Conservation (phyloP, 2,797 vertebrate species). For the Mormyrus proboscirostris region DNA sequence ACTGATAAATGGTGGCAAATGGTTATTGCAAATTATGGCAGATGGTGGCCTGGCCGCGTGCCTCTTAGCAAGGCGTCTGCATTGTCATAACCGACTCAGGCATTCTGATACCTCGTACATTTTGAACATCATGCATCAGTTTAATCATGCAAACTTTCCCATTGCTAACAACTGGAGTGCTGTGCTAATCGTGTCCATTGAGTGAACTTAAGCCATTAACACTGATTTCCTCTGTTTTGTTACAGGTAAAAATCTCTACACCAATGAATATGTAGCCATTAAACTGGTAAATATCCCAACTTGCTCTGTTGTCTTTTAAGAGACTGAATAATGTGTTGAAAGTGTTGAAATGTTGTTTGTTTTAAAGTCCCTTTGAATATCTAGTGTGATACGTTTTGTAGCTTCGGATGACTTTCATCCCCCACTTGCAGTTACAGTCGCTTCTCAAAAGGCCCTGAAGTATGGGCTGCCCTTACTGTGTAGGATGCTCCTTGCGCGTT, state of each 20-base stretch:
- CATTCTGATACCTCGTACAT: neutral
- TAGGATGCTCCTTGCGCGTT: neutral
- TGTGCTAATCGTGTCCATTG: neutral
- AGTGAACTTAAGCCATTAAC: constrained; percentile 15
- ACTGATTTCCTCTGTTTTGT: constrained; percentile 28
- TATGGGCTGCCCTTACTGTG: neutral
- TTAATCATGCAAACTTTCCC: neutral
- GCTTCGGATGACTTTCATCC: neutral
- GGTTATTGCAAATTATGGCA: neutral
- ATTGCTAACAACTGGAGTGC: neutral
- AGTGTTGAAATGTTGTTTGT: neutral
- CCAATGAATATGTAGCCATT: constrained; percentile 99
- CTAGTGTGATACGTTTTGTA: neutral
- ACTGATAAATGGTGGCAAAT: neutral
- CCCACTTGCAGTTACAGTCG: neutral
- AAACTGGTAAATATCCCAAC: constrained; percentile 85
- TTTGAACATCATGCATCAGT: neutral
- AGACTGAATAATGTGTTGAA: neutral
- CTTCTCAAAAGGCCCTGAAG: neutral
- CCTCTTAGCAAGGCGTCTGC: neutral
- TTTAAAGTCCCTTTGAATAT: neutral
- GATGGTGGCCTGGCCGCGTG: neutral
- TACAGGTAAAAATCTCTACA: constrained; percentile 98
- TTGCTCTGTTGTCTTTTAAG: neutral
- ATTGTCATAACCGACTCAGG: neutral